phyloP scores from a whole-genome alignment of 2,113 vertebrate genomes.

The Setophaga kirtlandii region DNA sequence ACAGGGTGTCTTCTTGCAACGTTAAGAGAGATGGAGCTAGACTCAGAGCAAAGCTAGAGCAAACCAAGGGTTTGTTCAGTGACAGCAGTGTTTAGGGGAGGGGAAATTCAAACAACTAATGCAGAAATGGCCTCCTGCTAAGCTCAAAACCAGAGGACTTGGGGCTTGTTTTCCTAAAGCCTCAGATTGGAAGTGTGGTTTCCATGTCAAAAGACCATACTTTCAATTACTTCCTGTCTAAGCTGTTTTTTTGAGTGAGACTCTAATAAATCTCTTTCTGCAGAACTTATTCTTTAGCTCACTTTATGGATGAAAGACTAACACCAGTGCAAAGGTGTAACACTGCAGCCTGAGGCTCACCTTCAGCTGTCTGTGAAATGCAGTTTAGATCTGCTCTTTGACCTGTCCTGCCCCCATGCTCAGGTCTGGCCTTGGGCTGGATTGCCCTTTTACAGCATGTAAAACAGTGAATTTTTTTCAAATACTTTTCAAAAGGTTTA shows the following conservation, averaged over 20 bases:
- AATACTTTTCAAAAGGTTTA: neutral
- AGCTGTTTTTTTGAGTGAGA: neutral
- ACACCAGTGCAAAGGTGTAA: neutral
- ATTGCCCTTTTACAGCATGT: neutral
- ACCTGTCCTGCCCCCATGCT: neutral
- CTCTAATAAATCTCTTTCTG: neutral
- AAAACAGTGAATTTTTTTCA: neutral
- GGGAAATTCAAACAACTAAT: neutral
- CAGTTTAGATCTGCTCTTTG: neutral
- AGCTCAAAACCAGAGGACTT: neutral
- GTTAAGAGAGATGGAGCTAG: neutral
- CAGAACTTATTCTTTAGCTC: neutral
- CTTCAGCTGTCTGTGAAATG: neutral
- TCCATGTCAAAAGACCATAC: neutral
- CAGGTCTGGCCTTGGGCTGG: neutral
- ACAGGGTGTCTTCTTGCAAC: neutral
- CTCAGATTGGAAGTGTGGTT: neutral
- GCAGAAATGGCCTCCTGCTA: neutral
- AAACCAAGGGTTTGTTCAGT: neutral
- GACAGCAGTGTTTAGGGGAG: neutral
- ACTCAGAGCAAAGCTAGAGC: neutral
- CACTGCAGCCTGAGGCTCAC: neutral
- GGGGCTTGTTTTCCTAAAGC: neutral
- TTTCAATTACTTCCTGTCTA: neutral
- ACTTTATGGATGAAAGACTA: neutral